A percentile compares a stretch with the other conserved stretches of the same genome.
These are phyloP conservation scores for Gopherus evgoodei DNA, from an alignment of 2,113 vertebrate species.

Conservation along the genomic window DNA sequence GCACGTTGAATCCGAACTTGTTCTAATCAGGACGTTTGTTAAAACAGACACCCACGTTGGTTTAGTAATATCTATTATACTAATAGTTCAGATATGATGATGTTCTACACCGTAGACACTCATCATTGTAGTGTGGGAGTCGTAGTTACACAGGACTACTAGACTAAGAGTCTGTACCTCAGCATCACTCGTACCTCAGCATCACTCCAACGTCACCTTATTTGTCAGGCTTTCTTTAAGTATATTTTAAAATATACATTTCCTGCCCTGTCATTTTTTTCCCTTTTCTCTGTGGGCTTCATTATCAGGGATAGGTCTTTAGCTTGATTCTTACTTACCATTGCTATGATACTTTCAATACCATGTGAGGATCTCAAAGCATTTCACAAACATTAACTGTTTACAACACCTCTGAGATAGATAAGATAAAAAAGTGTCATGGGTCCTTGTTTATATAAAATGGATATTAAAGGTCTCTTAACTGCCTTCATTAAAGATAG, in stretches of 20 bases:
- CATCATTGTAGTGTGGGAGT: not conserved
- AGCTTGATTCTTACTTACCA: not conserved
- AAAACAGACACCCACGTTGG: not conserved
- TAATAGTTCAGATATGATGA: not conserved
- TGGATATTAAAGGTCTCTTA: not conserved
- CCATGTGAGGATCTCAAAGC: not conserved
- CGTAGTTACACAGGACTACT: slow-evolving; percentile 7
- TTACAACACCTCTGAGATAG: not conserved
- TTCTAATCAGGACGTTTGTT: not conserved
- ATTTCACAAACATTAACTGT: not conserved
- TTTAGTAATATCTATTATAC: not conserved
- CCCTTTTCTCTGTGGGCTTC: not conserved
- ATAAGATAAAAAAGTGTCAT: not conserved
- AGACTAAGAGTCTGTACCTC: slow-evolving; percentile 23
- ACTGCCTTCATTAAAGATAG: not conserved
- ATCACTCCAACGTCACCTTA: slow-evolving; percentile 53
- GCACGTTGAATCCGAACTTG: not conserved
- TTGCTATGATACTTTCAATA: not conserved
- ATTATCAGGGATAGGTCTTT: not conserved
- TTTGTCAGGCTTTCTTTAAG: slow-evolving; percentile 45
- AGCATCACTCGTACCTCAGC: slow-evolving; percentile 56
- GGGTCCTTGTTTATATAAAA: not conserved
- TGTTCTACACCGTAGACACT: not conserved
- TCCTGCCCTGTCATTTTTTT: not conserved
- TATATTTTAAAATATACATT: slow-evolving; percentile 60